phyloP scores from a whole-genome alignment of 2,888 invertebrate genomes.

The Toxonevra muliebris region DNA sequence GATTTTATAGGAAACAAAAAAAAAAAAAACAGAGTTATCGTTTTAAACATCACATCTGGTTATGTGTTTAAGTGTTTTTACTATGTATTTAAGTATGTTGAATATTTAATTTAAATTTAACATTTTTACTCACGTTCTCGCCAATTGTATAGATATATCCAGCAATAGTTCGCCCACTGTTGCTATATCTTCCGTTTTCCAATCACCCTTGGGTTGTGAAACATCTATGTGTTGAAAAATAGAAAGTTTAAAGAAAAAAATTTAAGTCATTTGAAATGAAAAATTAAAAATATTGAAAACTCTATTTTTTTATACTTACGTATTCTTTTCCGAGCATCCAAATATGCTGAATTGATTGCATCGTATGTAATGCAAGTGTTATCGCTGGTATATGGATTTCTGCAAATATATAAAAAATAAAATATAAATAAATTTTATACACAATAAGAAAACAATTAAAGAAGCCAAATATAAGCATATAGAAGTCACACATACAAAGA shows the following conservation, averaged over 20 bases:
- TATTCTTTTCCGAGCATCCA: slow-evolving; percentile 86
- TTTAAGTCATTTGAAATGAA: neutral
- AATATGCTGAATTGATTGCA: slow-evolving; percentile 87
- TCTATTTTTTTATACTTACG: slow-evolving; percentile 71
- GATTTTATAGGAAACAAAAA: no score
- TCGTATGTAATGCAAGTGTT: slow-evolving; percentile 89
- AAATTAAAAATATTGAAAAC: neutral
- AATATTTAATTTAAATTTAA: slow-evolving; percentile 2
- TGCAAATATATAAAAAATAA: slow-evolving; percentile 43
- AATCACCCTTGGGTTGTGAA: slow-evolving; percentile 80
- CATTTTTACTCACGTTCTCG: slow-evolving; percentile 76
- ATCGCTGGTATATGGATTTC: slow-evolving; percentile 69
- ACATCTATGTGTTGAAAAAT: slow-evolving; percentile 73
- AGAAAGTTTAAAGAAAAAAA: neutral
- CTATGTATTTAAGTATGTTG: no score
- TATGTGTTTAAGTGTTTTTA: no score
- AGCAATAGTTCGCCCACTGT: slow-evolving; percentile 86
- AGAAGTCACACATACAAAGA: no score
- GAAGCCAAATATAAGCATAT: no score
- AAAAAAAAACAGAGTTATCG: no score
- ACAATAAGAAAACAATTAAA: no score
- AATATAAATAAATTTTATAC: neutral
- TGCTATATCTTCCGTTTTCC: slow-evolving; percentile 85
- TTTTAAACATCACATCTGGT: no score
- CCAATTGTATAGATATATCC: slow-evolving; percentile 84